Percentiles rank a stretch among this genome's conserved stretches.
Evolutionary conservation across 2,888 invertebrate species (phyloP).

Genomic region (Kryphioiulus occultus): DNA sequence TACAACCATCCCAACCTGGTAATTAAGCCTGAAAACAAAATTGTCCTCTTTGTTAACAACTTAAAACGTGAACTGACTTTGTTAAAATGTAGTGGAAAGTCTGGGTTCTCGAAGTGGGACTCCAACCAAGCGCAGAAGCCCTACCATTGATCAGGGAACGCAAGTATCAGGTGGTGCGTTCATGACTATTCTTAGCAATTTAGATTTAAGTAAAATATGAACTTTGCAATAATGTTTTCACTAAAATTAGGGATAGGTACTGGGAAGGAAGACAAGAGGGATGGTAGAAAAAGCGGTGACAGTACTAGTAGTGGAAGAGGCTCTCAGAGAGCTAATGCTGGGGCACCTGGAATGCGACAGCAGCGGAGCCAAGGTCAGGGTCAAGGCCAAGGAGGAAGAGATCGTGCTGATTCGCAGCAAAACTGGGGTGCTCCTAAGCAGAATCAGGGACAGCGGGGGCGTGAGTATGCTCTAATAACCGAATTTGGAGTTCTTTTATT

Average conservation of each 20-base stretch:
- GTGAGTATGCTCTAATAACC: background rate
- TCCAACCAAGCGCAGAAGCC: constrained; percentile 73
- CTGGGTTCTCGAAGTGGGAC: constrained; percentile 63
- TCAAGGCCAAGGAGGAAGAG: background rate
- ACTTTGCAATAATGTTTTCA: background rate
- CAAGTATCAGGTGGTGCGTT: constrained; percentile 66
- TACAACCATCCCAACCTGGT: constrained; percentile 33
- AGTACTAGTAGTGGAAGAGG: background rate
- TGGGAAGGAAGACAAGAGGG: constrained; percentile 39
- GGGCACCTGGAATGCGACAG: background rate
- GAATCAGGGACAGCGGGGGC: background rate
- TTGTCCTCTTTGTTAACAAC: background rate
- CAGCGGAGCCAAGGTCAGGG: background rate
- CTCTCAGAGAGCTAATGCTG: background rate
- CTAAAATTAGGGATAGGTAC: background rate
- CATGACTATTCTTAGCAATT: too few species aligned
- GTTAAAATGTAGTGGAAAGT: background rate
- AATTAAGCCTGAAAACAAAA: background rate
- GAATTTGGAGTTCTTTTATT: background rate
- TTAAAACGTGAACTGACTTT: background rate
- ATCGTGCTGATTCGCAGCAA: background rate
- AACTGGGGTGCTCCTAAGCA: background rate
- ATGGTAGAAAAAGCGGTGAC: constrained; percentile 33
- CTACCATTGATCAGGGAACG: constrained; percentile 83
- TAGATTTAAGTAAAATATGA: too few species aligned